These are phyloP conservation scores for Chelonia mydas DNA, from an alignment of 2,797 vertebrate species.

Conservation along the genomic window DNA sequence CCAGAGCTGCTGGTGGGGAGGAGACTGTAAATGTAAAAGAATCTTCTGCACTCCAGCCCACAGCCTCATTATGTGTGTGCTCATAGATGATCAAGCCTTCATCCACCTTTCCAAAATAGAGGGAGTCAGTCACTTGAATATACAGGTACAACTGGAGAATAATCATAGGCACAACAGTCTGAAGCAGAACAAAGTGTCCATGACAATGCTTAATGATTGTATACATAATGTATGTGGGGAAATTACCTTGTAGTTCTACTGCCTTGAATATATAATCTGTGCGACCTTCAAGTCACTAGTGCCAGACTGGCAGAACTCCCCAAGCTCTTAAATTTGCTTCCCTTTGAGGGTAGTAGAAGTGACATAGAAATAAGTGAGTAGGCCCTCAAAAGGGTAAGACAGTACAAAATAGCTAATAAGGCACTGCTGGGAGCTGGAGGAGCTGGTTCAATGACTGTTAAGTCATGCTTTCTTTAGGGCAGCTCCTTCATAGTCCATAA, in stretches of 20 bases:
- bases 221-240: background rate
- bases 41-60: slow-evolving; percentile 87
- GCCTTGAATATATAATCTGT: background rate
- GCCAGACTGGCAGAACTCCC: background rate
- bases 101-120: slow-evolving; percentile 82
- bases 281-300: background rate
- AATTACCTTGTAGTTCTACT: background rate
- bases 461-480: background rate
- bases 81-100: slow-evolving; percentile 85
- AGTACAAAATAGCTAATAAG: background rate
- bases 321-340: background rate
- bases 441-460: background rate
- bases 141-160: background rate
- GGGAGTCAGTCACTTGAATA: background rate
- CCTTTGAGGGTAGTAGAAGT: background rate
- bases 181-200: background rate
- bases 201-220: background rate
- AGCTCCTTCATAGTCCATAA: background rate
- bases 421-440: background rate
- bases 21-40: slow-evolving; percentile 86
- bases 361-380: background rate
- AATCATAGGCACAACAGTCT: background rate
- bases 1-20: slow-evolving; percentile 86
- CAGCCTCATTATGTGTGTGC: slow-evolving; percentile 79
- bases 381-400: background rate